Evolutionary conservation across 2,113 vertebrate species (phyloP), one percentile per base, ranked within the genome.

Genomic region (Dipodomys ordii): DNA sequence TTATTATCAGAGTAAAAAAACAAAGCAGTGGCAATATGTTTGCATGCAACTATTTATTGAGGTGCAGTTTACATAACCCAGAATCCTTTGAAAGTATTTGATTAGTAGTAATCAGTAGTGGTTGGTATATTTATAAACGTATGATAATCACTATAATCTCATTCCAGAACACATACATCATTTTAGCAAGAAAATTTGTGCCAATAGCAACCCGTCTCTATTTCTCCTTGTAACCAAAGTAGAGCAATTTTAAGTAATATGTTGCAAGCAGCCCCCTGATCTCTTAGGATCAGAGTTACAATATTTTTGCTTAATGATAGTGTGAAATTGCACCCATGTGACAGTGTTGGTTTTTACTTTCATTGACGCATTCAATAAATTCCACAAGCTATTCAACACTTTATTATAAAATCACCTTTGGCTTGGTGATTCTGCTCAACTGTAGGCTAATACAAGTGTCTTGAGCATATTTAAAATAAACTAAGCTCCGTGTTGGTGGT

Each of bases 1-100:
- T 71, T 86, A 79, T 85, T 77, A 72, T 64, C 27, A 62, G 74
- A 91, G 35, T 79, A 68, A 57, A 32, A 46, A 89, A 44, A 27
- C 39, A 65, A 35, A 35, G 11, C 18, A 57, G 23, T 13, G 10
- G 13, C 71, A n/a, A 69, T 57, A 65, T 46, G 44, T 82, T 44
- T 64, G 83, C 12, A 60, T 80, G 15, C 22, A 23, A 4, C 68
- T 76, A 71, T 67, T 77, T 16, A 60, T 78, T 30, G 19, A 77
- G 23, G 15, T 57, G 12, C 62, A 67, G 62, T 20, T 57, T 18
- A 90, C 77, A 64, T 87, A 15, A 57, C 18, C 22, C 53, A 65
- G 25, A 64, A n/a, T 39, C 35, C 71, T 30, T 78, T 57, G 27
- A 22, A 93, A 60, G 57, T 67, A 1, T 44, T 39, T 6, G 72